Evolutionary conservation across 2,113 vertebrate genomes (phyloP), one percentile per base, ranked within the genome.

Genomic region (Albula goreensis): DNA sequence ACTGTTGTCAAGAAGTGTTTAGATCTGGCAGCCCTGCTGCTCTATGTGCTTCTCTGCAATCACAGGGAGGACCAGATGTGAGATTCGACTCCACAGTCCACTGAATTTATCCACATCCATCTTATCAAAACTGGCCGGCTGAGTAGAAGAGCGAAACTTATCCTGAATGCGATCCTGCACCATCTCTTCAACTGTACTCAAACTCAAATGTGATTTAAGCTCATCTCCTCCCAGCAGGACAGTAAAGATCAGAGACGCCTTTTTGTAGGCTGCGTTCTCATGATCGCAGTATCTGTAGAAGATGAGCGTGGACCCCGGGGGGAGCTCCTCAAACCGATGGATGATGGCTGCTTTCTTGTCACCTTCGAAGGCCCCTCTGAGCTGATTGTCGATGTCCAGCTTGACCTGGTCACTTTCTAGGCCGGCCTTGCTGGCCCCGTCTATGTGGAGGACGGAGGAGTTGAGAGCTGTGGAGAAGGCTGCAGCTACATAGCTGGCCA

Each of bases 261-360:
- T 94, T 89, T 99, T 99, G 85, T 96, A 99, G 15, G 96, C 96
- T 0, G 98, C 97, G 0, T 95, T 98, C 92, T 98, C 97, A 0
- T 99, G 98, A 90, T 99, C 98, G 0, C 98, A 99, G 87, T 99
- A 99, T 88, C 97, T 98, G 91, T 99, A 99, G 89, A 99, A 99
- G 91, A 99, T 99, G 10, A 99, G 94, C 0, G 97, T 97, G 90
- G 98, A 96, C 17, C 94, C 96, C 0, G 98, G 96, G 0, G 98
- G 98, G 15, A 99, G 94, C 87, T 96, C 94, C 79, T 99, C 98
- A 0, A 99, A 97, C 85, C 87, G 97, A 51, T 99, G 96, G 2
- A 99, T 89, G 63, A 99, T 95, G 0, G 97, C 98, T 1, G 97
- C 96, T 0, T 94, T 95, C 86, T 78, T 87, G 60, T 94, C 94